Percentiles rank a stretch among this genome's conserved stretches.
Conservation (phyloP, 1,140 invertebrate genomes). For the Magallana ariakensis region DNA sequence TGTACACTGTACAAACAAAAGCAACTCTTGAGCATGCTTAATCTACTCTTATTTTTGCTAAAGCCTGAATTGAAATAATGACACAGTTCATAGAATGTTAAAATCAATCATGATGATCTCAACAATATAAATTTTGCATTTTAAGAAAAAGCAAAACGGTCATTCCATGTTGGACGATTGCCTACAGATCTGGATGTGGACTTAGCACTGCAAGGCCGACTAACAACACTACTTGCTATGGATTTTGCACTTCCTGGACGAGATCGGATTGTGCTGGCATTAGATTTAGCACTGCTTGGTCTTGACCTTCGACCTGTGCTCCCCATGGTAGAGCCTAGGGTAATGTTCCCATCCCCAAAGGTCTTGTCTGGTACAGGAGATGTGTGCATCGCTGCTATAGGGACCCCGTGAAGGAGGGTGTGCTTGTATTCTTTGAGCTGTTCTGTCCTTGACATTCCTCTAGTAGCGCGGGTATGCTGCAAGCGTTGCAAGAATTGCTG, state of each 20-base stretch:
- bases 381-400: conserved; percentile 61
- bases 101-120: too few relatives aligned
- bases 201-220: conserved; percentile 63
- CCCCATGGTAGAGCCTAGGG: conserved; percentile 51
- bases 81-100: too few relatives aligned
- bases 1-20: conserved; percentile 14
- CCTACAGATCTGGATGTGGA: conserved; percentile 40
- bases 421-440: conserved; percentile 68
- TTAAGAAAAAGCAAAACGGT: conserved; percentile 61
- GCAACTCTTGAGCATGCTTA: conserved; percentile 3
- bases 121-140: not conserved
- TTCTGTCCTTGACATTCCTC: conserved; percentile 65
- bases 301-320: conserved; percentile 54
- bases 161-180: conserved; percentile 64
- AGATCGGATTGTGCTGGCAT: conserved; percentile 48
- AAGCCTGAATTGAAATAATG: too few relatives aligned
- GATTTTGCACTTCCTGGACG: conserved; percentile 62
- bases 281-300: conserved; percentile 57
- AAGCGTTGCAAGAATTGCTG: conserved; percentile 75
- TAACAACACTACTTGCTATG: conserved; percentile 29
- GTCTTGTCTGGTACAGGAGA: conserved; percentile 1
- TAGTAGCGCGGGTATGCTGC: conserved; percentile 70
- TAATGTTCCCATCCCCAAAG: conserved; percentile 31
- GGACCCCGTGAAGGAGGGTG: conserved; percentile 69
- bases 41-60: too few relatives aligned